Percentiles rank a stretch among this genome's conserved stretches.
These are phyloP conservation scores for Chironomus riparius DNA, from an alignment of 2,888 invertebrate genomes.

Conservation along the genomic window DNA sequence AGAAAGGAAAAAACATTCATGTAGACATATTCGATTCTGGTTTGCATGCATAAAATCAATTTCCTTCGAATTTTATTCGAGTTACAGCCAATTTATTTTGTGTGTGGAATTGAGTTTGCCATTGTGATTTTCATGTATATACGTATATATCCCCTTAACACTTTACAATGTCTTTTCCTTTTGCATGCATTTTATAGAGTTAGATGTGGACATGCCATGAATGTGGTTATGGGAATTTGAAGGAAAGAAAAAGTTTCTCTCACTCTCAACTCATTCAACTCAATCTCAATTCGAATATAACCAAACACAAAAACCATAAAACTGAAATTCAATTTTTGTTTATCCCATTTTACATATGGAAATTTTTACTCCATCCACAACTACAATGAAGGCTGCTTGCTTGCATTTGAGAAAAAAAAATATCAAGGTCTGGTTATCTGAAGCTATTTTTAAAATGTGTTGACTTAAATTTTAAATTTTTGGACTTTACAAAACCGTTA, in stretches of 20 bases:
- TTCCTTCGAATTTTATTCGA: conserved; percentile 19
- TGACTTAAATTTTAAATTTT: too few relatives aligned
- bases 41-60: conserved; percentile 26
- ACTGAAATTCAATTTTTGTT: conserved; percentile 6
- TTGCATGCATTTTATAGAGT: not conserved
- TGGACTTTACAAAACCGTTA: too few relatives aligned
- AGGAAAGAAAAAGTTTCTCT: not conserved
- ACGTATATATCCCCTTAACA: not conserved
- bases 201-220: not conserved
- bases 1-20: not conserved
- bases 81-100: conserved; percentile 26
- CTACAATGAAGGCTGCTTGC: not conserved
- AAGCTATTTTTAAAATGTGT: too few relatives aligned
- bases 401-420: not conserved
- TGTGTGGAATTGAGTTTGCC: conserved; percentile 1
- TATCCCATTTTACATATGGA: not conserved
- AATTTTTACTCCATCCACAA: not conserved
- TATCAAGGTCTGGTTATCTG: too few relatives aligned
- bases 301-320: conserved; percentile 2
- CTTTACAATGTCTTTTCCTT: conserved; percentile 15
- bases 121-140: not conserved
- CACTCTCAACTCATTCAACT: too few relatives aligned
- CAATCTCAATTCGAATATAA: not conserved
- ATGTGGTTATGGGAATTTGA: not conserved
- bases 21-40: not conserved